Conservation (phyloP, 1,140 invertebrate genomes). For the Bombus confusus region DNA sequence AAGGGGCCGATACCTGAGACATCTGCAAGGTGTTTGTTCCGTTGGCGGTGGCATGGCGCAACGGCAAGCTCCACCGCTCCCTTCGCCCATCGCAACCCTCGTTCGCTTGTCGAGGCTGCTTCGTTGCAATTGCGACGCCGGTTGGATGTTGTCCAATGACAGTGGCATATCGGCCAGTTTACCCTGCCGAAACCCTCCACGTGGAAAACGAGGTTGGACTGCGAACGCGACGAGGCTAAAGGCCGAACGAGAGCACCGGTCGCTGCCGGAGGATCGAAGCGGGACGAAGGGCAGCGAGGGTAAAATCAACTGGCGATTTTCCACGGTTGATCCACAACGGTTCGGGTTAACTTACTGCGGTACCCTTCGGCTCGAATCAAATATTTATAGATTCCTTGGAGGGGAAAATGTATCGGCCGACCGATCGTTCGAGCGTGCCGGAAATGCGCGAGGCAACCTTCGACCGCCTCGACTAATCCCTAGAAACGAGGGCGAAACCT, state of each 20-base stretch:
- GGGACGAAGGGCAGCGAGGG: not conserved
- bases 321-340: conserved; percentile 51
- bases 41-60: not conserved
- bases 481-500: not conserved
- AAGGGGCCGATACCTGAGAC: conserved; percentile 42
- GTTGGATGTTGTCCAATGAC: conserved; percentile 65
- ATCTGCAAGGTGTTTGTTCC: conserved; percentile 34
- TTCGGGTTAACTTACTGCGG: conserved; percentile 31
- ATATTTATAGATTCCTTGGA: conserved; percentile 54
- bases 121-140: conserved; percentile 56
- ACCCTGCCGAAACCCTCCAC: conserved; percentile 45
- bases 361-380: conserved; percentile 23
- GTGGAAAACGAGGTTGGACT: conserved; percentile 62
- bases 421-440: conserved; percentile 1
- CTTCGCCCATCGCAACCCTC: not conserved
- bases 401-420: conserved; percentile 22
- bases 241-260: not conserved
- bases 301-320: conserved; percentile 63
- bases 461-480: not conserved
- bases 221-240: conserved; percentile 38
- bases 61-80: too few relatives aligned
- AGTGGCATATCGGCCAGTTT: conserved; percentile 58
- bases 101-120: too few relatives aligned
- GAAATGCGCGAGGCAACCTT: not conserved
- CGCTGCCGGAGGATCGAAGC: not conserved